Evolutionary conservation across 2,797 vertebrate genomes (phyloP).

Genomic region (Periophthalmus magnuspinnatus): DNA sequence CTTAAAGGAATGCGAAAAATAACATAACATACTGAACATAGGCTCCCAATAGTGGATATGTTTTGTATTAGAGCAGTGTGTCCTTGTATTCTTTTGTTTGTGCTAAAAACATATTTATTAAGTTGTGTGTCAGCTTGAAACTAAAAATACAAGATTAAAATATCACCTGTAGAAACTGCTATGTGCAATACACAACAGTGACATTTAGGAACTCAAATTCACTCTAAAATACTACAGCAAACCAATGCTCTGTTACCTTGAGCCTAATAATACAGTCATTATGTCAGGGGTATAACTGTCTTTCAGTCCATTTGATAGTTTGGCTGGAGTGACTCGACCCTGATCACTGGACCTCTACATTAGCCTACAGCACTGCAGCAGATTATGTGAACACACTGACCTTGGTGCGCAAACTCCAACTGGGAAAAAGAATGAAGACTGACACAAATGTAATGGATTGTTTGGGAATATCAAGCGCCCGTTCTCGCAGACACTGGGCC

Average conservation of each 20-base stretch:
- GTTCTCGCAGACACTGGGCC: constrained; percentile 59
- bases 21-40: neutral
- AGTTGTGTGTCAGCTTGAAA: neutral
- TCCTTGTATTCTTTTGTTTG: constrained; percentile 5
- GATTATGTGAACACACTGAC: constrained; percentile 45
- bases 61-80: constrained; percentile 1
- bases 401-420: constrained; percentile 48
- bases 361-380: constrained; percentile 14
- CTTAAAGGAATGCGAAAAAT: neutral
- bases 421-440: constrained; percentile 62
- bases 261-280: neutral
- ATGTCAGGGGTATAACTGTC: neutral
- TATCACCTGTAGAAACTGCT: neutral
- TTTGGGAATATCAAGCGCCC: constrained; percentile 63
- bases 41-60: neutral
- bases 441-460: constrained; percentile 70
- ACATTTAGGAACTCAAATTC: neutral
- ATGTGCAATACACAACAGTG: neutral
- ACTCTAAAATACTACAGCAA: neutral
- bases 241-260: neutral
- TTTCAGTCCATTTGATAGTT: constrained; percentile 9
- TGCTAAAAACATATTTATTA: neutral
- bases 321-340: constrained; percentile 7
- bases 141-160: constrained; percentile 9
- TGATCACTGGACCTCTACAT: constrained; percentile 21